Conservation (phyloP, 1,140 invertebrate species). For the Bursaphelenchus mucronatus region DNA sequence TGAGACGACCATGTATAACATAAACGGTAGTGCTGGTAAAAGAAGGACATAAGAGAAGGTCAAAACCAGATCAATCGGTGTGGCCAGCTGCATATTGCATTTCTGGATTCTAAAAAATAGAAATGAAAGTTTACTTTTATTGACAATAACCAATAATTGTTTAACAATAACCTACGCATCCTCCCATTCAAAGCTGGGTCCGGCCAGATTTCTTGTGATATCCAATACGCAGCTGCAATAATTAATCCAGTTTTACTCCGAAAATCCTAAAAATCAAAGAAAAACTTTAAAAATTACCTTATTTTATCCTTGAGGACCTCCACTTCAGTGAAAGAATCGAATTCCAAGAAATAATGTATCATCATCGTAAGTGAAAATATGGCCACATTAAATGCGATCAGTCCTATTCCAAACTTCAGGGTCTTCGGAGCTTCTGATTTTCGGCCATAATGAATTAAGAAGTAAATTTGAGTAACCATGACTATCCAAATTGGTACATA, state of each 20-base stretch:
- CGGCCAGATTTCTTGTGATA: neutral
- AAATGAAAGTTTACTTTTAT: neutral
- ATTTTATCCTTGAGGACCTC: slow-evolving; percentile 8
- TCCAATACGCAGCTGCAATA: slow-evolving; percentile 10
- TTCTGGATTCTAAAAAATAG: neutral
- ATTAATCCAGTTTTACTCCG: neutral
- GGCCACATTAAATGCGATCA: neutral
- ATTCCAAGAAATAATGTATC: neutral
- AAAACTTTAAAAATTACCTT: neutral
- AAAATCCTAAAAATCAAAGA: neutral
- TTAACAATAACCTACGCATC: neutral
- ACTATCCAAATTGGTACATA: neutral
- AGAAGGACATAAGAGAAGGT: neutral
- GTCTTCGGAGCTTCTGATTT: neutral
- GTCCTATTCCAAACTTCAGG: neutral
- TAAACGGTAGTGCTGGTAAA: slow-evolving; percentile 10
- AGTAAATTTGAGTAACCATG: neutral
- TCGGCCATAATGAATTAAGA: neutral
- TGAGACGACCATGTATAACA: neutral
- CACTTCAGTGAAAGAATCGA: slow-evolving; percentile 10
- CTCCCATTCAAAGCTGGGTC: no score
- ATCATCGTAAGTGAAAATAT: neutral
- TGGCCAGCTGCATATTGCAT: neutral
- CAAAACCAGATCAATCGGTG: neutral
- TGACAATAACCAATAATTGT: neutral